A percentile compares a stretch with the other conserved stretches of the same genome.
These are phyloP conservation scores for Neopelma chrysocephalum DNA, from an alignment of 2,797 vertebrate genomes.

Conservation along the genomic window DNA sequence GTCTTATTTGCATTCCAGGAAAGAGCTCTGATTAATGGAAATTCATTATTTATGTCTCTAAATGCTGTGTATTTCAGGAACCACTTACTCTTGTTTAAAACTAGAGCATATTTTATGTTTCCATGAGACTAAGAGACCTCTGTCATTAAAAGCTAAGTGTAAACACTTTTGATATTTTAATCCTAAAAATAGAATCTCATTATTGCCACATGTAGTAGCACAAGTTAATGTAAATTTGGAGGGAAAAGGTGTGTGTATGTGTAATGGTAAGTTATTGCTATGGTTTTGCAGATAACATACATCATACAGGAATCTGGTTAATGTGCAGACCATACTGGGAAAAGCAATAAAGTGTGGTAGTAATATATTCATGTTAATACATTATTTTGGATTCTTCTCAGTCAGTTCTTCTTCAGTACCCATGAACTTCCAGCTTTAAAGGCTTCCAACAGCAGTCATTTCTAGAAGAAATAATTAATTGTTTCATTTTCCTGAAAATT, in stretches of 20 bases:
- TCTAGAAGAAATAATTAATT: slow-evolving; percentile 5
- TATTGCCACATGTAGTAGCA: neutral
- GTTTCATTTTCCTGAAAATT: neutral
- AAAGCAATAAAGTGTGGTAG: neutral
- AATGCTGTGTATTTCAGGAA: neutral
- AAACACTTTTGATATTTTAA: neutral
- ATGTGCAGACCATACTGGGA: neutral
- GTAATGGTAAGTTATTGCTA: neutral
- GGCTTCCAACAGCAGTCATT: neutral
- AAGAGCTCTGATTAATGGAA: neutral
- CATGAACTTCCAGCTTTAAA: neutral
- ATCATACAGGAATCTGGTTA: neutral
- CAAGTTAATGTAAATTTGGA: neutral
- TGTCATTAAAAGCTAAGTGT: neutral
- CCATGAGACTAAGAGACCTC: neutral
- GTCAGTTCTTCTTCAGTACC: neutral
- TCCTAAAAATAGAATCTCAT: neutral
- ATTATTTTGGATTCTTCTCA: neutral
- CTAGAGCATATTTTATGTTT: neutral
- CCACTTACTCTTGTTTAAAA: neutral
- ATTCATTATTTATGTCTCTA: neutral
- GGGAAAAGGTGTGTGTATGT: neutral
- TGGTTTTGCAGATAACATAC: neutral
- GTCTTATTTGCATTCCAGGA: neutral
- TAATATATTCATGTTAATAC: neutral